These are phyloP conservation scores for Symphodus melops DNA, from an alignment of 2,113 vertebrate genomes.

Conservation along the genomic window DNA sequence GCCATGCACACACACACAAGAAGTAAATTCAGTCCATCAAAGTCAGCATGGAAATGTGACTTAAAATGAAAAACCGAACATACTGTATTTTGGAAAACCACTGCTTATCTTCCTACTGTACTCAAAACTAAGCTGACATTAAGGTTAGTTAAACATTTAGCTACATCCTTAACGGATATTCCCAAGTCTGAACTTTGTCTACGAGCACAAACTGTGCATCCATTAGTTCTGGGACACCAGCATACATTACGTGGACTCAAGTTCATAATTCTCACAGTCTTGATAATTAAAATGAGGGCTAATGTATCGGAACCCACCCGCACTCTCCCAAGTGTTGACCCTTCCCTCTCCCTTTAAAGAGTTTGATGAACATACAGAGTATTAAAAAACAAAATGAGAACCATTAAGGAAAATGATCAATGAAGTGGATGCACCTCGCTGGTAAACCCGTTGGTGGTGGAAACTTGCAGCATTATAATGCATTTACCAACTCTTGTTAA, in stretches of 20 bases:
- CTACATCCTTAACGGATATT: slow-evolving; percentile 49
- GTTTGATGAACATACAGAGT: slow-evolving; percentile 63
- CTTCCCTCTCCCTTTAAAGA: slow-evolving; percentile 30
- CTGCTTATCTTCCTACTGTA: slow-evolving; percentile 56
- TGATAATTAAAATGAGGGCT: slow-evolving; percentile 46
- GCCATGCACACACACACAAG: slow-evolving; percentile 70
- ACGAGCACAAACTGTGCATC: slow-evolving; percentile 54
- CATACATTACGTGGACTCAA: slow-evolving; percentile 47
- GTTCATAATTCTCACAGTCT: slow-evolving; percentile 48
- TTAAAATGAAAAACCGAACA: slow-evolving; percentile 45
- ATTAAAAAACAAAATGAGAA: slow-evolving; percentile 63
- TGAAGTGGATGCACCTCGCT: slow-evolving; percentile 54
- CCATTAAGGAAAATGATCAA: slow-evolving; percentile 55
- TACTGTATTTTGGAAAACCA: slow-evolving; percentile 53
- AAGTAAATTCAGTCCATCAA: slow-evolving; percentile 57
- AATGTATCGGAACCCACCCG: slow-evolving; percentile 39
- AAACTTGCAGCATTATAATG: slow-evolving; percentile 65
- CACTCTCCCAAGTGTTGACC: slow-evolving; percentile 39
- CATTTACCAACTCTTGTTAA: slow-evolving; percentile 72
- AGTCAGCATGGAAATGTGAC: slow-evolving; percentile 56
- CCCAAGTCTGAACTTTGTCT: slow-evolving; percentile 29
- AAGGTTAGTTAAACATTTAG: slow-evolving; percentile 65
- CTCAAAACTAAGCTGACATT: slow-evolving; percentile 64
- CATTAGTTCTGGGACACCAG: slow-evolving; percentile 56
- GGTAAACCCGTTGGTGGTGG: slow-evolving; percentile 66